Percentiles rank a stretch among this genome's conserved stretches.
Evolutionary conservation across 2,797 vertebrate species (phyloP).

Genomic region (Hemitrygon akajei): DNA sequence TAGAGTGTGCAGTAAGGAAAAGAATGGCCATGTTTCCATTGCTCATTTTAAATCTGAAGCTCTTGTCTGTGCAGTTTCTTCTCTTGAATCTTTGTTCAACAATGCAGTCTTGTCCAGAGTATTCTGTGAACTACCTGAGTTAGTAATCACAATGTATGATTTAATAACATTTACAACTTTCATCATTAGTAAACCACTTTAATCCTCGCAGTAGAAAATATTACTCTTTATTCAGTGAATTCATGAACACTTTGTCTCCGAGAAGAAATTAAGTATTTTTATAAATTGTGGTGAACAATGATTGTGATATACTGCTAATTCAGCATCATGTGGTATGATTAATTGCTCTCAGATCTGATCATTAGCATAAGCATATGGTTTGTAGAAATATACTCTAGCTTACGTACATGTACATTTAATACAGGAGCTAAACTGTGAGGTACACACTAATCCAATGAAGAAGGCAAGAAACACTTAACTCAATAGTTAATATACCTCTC

Average conservation of each 20-base stretch:
- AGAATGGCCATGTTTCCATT: too few relatives aligned
- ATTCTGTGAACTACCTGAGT: not conserved
- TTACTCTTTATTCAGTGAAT: not conserved
- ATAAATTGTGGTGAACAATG: not conserved
- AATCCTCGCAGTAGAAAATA: not conserved
- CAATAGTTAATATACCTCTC: not conserved
- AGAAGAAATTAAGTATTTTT: not conserved
- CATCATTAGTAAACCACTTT: not conserved
- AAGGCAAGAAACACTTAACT: not conserved
- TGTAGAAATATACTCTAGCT: not conserved
- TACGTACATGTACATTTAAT: not conserved
- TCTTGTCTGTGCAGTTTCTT: not conserved
- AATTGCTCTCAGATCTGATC: not conserved
- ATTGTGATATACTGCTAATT: not conserved
- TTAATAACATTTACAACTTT: not conserved
- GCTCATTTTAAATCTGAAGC: not conserved
- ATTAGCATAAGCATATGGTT: not conserved
- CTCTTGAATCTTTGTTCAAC: not conserved
- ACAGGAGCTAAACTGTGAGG: not conserved
- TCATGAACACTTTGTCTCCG: not conserved
- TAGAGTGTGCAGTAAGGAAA: too few relatives aligned
- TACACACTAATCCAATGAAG: not conserved
- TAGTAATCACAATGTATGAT: not conserved
- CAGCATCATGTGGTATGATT: not conserved
- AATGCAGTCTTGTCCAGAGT: not conserved